Conservation (phyloP, 2,797 vertebrate species). For the Chelmon rostratus region DNA sequence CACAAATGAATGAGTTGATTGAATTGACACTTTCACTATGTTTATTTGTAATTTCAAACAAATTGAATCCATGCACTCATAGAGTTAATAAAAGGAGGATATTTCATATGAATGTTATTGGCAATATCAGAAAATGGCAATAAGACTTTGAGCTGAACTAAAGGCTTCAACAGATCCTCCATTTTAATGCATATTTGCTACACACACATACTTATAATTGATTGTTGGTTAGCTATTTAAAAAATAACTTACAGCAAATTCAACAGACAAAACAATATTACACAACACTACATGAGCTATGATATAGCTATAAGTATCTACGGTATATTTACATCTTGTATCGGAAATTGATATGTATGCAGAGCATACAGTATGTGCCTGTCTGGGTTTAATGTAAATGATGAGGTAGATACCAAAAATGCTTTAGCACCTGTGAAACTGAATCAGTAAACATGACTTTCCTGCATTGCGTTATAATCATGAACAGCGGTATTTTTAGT, state of each 20-base stretch:
- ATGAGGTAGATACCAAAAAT: conserved; percentile 56
- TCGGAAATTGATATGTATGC: conserved; percentile 2
- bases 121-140: conserved; percentile 52
- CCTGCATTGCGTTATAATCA: neutral
- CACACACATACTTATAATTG: conserved; percentile 26
- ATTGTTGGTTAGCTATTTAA: conserved; percentile 11
- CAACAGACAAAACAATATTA: conserved; percentile 10
- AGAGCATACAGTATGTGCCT: neutral
- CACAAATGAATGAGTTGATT: neutral
- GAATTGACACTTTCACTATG: conserved; percentile 2
- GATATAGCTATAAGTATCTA: neutral
- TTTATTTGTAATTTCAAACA: conserved; percentile 26
- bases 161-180: conserved; percentile 25
- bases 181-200: conserved; percentile 22
- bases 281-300: conserved; percentile 4
- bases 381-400: conserved; percentile 1
- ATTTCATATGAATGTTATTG: conserved; percentile 25
- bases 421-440: conserved; percentile 15
- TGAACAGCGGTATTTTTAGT: neutral
- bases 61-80: conserved; percentile 14
- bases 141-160: neutral
- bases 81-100: conserved; percentile 31
- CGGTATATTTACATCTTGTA: conserved; percentile 16
- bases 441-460: neutral
- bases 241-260: conserved; percentile 25